Base-by-base conservation (phyloP, 2,113 vertebrate genomes). In the Cephalopterus ornatus region DNA sequence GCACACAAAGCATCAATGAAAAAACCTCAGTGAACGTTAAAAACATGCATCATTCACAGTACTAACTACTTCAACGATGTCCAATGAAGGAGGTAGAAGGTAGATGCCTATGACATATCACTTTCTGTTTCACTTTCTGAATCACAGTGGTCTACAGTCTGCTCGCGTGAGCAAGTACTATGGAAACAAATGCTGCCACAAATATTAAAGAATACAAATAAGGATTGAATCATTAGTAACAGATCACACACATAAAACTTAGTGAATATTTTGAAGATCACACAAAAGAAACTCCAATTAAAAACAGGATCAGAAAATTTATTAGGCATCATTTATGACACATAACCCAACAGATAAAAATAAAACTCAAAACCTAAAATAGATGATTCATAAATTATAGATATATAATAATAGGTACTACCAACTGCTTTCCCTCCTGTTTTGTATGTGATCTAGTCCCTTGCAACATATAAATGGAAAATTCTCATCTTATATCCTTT, bases 181-280 rank as follows among this genome's bases (percentile, higher is more conserved):
- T 21, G 18, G 42, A 70, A 92, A 74, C 5, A 80, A 85, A 77
- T 49, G 20, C 10, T 77, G 14, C 39, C 72, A 75, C 28, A 27
- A 83, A 85, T 93, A 82, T 76, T 85, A 85, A 85, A 92, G 26
- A 92, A 79, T n/a, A 72, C 39, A 90, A 52, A 24, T 63, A 47
- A 33, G 3, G 28, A 82, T 77, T 61, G 27, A 79, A 53, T 37
- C 21, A 49, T 68, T 86, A 89, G 42, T 80, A 88, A 75, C 33
- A 50, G 6, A 56, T 28, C 20, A 79, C 24, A 72, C 4, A 42
- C 28, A 56, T 55, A 77, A 85, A 85, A 58, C 15, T 56, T 30
- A 55, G 16, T 22, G 11, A 44, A 85, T 65, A 8, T 65, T 78
- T 59, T 63, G 27, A 89, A 89, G 66, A 68, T 53, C 73, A 91